Evolutionary conservation across 2,888 invertebrate genomes (phyloP), one percentile per base, ranked within the genome.

Genomic region (Leucophenga montana): DNA sequence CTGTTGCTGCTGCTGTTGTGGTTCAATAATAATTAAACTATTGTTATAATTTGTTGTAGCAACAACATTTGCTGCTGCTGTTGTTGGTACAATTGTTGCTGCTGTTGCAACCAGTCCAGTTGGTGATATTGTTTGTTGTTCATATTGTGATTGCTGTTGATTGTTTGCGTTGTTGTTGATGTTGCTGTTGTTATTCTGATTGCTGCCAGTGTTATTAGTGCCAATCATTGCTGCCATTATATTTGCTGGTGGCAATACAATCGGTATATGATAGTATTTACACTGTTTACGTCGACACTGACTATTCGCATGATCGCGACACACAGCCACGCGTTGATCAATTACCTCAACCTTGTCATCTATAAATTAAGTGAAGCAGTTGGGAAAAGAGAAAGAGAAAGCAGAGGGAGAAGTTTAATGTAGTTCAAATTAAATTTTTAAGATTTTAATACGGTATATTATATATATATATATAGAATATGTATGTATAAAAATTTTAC

Each of bases 261-360:
- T 93, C 87, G 97, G 96, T 93, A 97, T 96, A 93, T 97, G 97
- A 93, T 97, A 97, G 92, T 96, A 97, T 93, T 97, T 97, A 94
- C 97, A 97, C 90, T 94, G 93, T 90, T 95, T 94, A 90, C 97
- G 95, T 89, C 94, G 93, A 91, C 97, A 97, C 90, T 95, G 93
- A 90, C 96, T 96, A 90, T 96, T 96, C 88, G 95, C 96, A 90
- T 96, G 96, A 92, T 97, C 97, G 90, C 97, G 95, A 91, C 97
- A 97, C 90, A 97, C 97, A 90, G 95, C 96, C 91, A 97, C 97
- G 90, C 95, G 95, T 90, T 96, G 95, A 91, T 96, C 96, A 91
- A 93, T 94, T 92, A 97, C 95, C 93, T 96, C 96, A 92, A 97
- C 95, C 91, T 94, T 93, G 91, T 95, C 95, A 92, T 95, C 97